These are phyloP conservation scores for Panagrolaimus sp. DNA, from an alignment of 1,140 invertebrate species.

Conservation along the genomic window DNA sequence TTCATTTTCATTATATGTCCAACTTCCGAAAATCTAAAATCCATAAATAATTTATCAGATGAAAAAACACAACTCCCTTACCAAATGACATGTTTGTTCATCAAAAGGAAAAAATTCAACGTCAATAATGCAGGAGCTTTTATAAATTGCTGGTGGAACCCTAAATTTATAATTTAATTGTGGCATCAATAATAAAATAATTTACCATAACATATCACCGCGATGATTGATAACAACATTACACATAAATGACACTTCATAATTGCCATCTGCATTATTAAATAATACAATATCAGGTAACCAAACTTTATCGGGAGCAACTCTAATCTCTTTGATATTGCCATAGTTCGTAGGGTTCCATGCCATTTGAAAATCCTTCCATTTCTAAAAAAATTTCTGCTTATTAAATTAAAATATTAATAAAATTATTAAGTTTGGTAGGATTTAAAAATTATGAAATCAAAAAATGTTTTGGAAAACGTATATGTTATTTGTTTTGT, in stretches of 20 bases:
- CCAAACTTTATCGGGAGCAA: constrained; percentile 98
- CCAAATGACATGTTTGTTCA: constrained; percentile 94
- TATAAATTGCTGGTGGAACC: constrained; percentile 87
- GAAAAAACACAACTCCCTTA: constrained; percentile 70
- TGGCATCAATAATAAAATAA: no score
- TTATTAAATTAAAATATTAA: no score
- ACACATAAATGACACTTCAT: constrained; percentile 92
- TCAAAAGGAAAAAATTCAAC: constrained; percentile 67
- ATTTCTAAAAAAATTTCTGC: constrained; percentile 65
- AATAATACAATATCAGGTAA: constrained; percentile 98
- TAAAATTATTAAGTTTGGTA: constrained; percentile 43
- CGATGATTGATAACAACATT: constrained; percentile 84
- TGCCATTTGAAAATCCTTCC: constrained; percentile 93
- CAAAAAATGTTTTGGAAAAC: no score
- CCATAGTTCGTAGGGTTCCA: constrained; percentile 98
- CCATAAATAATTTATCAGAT: constrained; percentile 16
- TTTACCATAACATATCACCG: constrained; percentile 71
- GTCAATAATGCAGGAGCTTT: constrained; percentile 97
- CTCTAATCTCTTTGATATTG: constrained; percentile 84
- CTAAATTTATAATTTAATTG: no score
- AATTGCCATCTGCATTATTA: constrained; percentile 98
- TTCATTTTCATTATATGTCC: constrained; percentile 81
- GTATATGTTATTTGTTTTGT: no score
- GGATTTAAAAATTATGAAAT: neutral
- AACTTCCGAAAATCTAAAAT: constrained; percentile 81